Conservation (phyloP, 2,797 vertebrate species). For the Luscinia luscinia region DNA sequence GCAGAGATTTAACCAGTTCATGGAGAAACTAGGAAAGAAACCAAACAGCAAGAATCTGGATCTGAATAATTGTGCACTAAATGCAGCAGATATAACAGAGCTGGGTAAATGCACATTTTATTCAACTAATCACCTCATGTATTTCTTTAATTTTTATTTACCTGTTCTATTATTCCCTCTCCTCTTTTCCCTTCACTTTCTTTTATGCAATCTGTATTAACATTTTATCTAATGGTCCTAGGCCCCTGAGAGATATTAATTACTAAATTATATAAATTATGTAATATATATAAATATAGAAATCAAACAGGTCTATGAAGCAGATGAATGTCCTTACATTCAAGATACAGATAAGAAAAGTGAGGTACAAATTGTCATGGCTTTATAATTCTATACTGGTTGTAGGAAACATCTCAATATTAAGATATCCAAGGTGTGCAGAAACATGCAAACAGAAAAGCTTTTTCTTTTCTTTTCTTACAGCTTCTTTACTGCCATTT, state of each 20-base stretch:
- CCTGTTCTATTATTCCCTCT: not conserved
- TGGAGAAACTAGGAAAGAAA: constrained; percentile 84
- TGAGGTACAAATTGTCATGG: not conserved
- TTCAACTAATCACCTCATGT: not conserved
- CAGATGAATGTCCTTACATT: not conserved
- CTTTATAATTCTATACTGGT: not conserved
- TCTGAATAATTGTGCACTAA: constrained; percentile 83
- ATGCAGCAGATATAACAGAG: constrained; percentile 79
- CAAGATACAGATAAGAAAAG: not conserved
- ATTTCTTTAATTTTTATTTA: not conserved
- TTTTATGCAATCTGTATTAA: not conserved
- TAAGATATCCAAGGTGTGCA: not conserved
- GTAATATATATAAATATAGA: not conserved
- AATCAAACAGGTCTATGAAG: not conserved
- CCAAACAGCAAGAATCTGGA: constrained; percentile 75
- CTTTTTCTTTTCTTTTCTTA: not conserved
- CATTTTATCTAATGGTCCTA: not conserved
- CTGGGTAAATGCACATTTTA: constrained; percentile 75
- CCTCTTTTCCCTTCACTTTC: not conserved
- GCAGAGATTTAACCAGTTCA: constrained; percentile 80
- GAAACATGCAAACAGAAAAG: not conserved
- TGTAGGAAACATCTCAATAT: not conserved
- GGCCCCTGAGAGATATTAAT: not conserved
- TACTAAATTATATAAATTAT: not conserved
- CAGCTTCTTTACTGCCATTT: constrained; percentile 73